Evolutionary conservation across 2,888 invertebrate genomes (phyloP).

Genomic region (Trimorus sp.): DNA sequence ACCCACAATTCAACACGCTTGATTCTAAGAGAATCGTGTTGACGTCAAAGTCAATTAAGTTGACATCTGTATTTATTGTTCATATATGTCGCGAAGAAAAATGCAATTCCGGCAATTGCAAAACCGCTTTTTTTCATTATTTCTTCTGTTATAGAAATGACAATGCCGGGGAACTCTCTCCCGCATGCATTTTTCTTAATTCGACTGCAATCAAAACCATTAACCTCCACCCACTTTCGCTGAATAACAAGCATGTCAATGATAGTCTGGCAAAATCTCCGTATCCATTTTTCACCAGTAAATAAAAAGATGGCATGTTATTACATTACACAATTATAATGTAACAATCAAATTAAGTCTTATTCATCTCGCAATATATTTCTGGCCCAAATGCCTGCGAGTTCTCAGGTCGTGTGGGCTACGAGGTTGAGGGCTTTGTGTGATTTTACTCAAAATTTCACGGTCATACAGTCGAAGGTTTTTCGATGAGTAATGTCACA

Average conservation of each 20-base stretch:
- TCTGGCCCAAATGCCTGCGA: conserved; percentile 1
- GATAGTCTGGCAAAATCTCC: conserved; percentile 39
- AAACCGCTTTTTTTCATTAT: neutral
- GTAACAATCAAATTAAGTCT: conserved; percentile 36
- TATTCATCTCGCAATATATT: conserved; percentile 31
- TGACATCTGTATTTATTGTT: conserved; percentile 37
- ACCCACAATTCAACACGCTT: conserved; percentile 19
- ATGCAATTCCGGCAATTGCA: neutral
- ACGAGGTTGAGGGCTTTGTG: conserved; percentile 17
- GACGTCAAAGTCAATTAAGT: conserved; percentile 24
- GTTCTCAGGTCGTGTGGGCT: conserved; percentile 22
- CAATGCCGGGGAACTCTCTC: conserved; percentile 1
- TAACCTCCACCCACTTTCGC: conserved; percentile 57
- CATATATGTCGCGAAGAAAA: neutral
- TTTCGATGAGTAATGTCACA: too few relatives aligned
- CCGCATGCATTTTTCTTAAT: conserved; percentile 37
- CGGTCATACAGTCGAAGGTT: too few relatives aligned
- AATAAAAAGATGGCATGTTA: conserved; percentile 39
- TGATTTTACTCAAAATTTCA: conserved; percentile 1
- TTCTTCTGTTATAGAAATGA: neutral
- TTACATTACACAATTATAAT: conserved; percentile 36
- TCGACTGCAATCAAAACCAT: conserved; percentile 42
- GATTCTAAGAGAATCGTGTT: conserved; percentile 20
- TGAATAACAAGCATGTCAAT: conserved; percentile 44
- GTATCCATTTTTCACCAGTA: conserved; percentile 34